Evolutionary conservation across 2,797 vertebrate genomes (phyloP), one percentile per base, ranked within the genome.

Genomic region (Leptoclinus maculatus): DNA sequence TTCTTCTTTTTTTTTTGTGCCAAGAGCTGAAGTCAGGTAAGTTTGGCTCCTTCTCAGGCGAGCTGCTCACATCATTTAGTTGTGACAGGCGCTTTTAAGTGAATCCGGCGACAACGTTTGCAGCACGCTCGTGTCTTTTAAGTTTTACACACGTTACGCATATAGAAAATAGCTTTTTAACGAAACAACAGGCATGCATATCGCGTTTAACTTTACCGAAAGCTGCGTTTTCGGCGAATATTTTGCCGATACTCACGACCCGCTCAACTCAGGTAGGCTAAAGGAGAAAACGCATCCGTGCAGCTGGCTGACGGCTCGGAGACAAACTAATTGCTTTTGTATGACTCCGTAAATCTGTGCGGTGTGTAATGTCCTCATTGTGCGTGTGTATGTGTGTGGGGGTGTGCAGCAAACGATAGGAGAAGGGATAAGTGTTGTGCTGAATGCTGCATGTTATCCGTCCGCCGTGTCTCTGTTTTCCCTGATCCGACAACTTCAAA

Each of bases 1-100:
- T 90, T 92, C 92, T 94, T 91, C 88, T 93, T 90, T 66, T 67
- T 94, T 90, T 87, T 29, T 23, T 51, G 16, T 4, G 38, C 87
- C 94, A 95, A 96, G 96, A 96, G 95, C 96, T 95, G 95, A 95
- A 94, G 96, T 97, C 97, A 98, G 98, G 98, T 99, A 99, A 99
- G 98, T 99, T 99, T 97, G 95, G 96, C 95, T 96, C 94, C 95
- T 93, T 89, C 90, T 92, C 88, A 83, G 88, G 87, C 86, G 77
- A 92, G 90, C 92, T 92, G 88, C 94, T 94, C 93, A 75, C 94
- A 92, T 94, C 93, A 84, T 94, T 94, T 92, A 95, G 94, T 95
- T 95, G 95, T 96, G 96, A 94, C 94, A 95, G 95, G 95, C 92
- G 95, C 95, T 93, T 94, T 92, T 90, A 71, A 34, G 82, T 68